These are phyloP conservation scores for Heliocidaris tuberculata DNA, from an alignment of 35 echinoderm and acorn worm genomes.

Conservation along the genomic window DNA sequence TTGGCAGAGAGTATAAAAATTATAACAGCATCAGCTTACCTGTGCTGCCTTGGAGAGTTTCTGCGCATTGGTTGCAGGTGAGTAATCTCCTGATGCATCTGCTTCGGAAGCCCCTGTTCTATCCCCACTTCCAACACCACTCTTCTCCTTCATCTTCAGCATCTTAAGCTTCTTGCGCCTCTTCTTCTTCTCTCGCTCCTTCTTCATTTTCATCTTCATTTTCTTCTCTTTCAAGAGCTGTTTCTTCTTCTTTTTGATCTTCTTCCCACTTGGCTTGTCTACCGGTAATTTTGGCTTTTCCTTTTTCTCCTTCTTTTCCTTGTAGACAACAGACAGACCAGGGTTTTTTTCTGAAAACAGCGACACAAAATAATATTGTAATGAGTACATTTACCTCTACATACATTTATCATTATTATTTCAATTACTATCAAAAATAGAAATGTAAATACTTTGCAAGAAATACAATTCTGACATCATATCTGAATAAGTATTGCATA, in stretches of 20 bases:
- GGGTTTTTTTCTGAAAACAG: slow-evolving; percentile 67
- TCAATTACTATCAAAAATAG: no score
- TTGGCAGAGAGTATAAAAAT: no score
- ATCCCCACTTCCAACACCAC: neutral
- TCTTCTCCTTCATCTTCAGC: slow-evolving; percentile 56
- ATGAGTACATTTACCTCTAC: neutral
- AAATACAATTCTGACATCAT: no score
- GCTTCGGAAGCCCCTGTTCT: neutral
- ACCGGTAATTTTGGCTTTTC: slow-evolving; percentile 55
- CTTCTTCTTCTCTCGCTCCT: slow-evolving; percentile 42
- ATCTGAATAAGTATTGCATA: no score
- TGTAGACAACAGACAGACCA: slow-evolving; percentile 62
- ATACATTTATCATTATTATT: no score
- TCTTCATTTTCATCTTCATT: slow-evolving; percentile 71
- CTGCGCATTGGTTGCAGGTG: neutral
- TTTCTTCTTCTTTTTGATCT: slow-evolving; percentile 76
- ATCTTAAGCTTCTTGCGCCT: slow-evolving; percentile 36
- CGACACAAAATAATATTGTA: neutral
- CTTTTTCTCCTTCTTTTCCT: slow-evolving; percentile 68
- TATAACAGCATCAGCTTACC: neutral
- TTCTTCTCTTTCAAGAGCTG: slow-evolving; percentile 56
- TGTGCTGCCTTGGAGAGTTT: neutral
- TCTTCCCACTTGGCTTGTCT: slow-evolving; percentile 61
- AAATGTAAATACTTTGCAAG: no score
- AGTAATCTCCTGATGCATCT: neutral